Conservation (phyloP, 2,888 invertebrate species). For the Apodemia mormo region DNA sequence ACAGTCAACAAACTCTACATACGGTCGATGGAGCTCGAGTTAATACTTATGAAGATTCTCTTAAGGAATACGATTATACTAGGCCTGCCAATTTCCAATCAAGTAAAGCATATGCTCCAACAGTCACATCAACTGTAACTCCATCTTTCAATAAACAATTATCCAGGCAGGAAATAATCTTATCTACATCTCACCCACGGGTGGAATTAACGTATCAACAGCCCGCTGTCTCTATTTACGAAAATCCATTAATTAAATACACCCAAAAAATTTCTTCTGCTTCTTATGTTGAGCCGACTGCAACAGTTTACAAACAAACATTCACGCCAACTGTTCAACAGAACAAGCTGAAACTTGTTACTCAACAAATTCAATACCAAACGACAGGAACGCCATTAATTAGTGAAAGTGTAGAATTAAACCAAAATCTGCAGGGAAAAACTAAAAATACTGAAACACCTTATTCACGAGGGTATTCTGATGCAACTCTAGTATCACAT, state of each 20-base stretch:
- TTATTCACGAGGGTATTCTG: constrained; percentile 58
- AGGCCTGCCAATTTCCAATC: constrained; percentile 40
- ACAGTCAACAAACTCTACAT: constrained; percentile 62
- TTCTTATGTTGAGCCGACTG: constrained; percentile 56
- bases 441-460: constrained; percentile 57
- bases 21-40: constrained; percentile 52
- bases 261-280: constrained; percentile 60
- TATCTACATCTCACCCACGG: constrained; percentile 56
- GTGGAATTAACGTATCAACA: constrained; percentile 58
- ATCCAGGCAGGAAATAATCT: constrained; percentile 57
- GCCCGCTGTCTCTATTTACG: constrained; percentile 61
- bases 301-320: constrained; percentile 56
- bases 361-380: constrained; percentile 53
- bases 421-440: constrained; percentile 59
- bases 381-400: constrained; percentile 46
- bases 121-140: constrained; percentile 42
- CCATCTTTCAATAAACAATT: constrained; percentile 46
- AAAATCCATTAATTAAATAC: constrained; percentile 66
- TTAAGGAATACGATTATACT: constrained; percentile 42
- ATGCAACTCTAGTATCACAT: constrained; percentile 67
- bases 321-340: constrained; percentile 59
- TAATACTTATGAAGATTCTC: constrained; percentile 56
- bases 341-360: constrained; percentile 54
- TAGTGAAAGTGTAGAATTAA: constrained; percentile 15
- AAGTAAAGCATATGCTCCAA: constrained; percentile 17